A percentile compares a stretch with the other conserved stretches of the same genome.
Conservation (phyloP, 2,888 invertebrate species). For the Volucella inflata region DNA sequence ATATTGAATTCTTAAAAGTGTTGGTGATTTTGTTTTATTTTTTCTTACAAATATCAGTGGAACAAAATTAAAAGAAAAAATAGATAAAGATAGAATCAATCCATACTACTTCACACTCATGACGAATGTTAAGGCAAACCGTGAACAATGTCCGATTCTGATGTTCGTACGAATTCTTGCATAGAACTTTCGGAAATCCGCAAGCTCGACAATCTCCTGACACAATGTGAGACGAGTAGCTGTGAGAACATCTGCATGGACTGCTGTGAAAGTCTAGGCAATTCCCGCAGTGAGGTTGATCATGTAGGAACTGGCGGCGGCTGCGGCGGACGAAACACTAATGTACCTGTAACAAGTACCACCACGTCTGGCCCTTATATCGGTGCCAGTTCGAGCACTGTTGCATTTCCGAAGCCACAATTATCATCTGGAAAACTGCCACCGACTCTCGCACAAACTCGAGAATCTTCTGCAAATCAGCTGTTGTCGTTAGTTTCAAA, state of each 20-base stretch:
- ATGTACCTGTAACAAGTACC: conserved; percentile 38
- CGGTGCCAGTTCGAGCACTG: conserved; percentile 43
- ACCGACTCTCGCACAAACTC: conserved; percentile 62
- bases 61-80: conserved; percentile 8
- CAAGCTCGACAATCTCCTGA: conserved; percentile 78
- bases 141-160: conserved; percentile 78
- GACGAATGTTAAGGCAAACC: conserved; percentile 63
- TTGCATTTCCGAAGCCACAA: conserved; percentile 46
- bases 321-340: conserved; percentile 13
- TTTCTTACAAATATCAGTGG: conserved; percentile 10
- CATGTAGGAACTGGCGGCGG: conserved; percentile 48
- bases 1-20: neutral
- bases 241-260: conserved; percentile 79
- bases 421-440: conserved; percentile 63
- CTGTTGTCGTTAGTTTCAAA: conserved; percentile 72
- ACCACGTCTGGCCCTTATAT: conserved; percentile 42
- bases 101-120: conserved; percentile 44
- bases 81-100: neutral
- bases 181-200: conserved; percentile 79
- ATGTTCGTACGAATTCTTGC: conserved; percentile 78
- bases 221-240: conserved; percentile 79
- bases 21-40: neutral
- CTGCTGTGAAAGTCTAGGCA: conserved; percentile 78
- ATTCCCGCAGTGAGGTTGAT: conserved; percentile 75
- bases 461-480: conserved; percentile 71